Evolutionary conservation across 2,888 invertebrate genomes (phyloP).

Genomic region (Lordiphosa andalusiaca): DNA sequence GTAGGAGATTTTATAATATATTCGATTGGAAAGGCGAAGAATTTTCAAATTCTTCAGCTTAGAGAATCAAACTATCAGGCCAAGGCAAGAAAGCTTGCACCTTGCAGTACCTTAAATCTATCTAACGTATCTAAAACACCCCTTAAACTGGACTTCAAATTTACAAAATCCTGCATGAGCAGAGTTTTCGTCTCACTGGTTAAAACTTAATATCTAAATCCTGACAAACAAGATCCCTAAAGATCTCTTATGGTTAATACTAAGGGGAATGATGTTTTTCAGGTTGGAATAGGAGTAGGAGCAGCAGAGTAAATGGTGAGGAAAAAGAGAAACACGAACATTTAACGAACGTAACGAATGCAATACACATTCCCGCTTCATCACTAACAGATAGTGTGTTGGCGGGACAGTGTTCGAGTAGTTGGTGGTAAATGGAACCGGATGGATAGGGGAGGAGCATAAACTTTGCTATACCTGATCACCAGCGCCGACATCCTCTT

Average conservation of each 20-base stretch:
- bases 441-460: slow-evolving; percentile 17
- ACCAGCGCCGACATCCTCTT: slow-evolving; percentile 97
- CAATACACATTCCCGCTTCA: slow-evolving; percentile 43
- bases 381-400: slow-evolving; percentile 32
- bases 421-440: slow-evolving; percentile 5
- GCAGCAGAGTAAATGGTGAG: slow-evolving; percentile 10
- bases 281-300: slow-evolving; percentile 2
- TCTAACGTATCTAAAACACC: too few relatives aligned
- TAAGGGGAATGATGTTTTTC: slow-evolving; percentile 1
- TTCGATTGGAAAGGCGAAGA: too few relatives aligned
- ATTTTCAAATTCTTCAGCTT: too few relatives aligned
- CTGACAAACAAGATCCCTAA: not conserved
- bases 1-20: too few relatives aligned
- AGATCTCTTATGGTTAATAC: not conserved
- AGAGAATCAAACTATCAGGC: too few relatives aligned
- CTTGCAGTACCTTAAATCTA: too few relatives aligned
- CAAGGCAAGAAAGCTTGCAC: too few relatives aligned
- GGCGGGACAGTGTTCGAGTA: slow-evolving; percentile 12
- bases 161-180: too few relatives aligned
- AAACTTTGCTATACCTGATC: slow-evolving; percentile 88
- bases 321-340: slow-evolving; percentile 45
- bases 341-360: slow-evolving; percentile 54
- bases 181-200: too few relatives aligned
- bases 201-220: too few relatives aligned
- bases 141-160: too few relatives aligned